phyloP scores from a whole-genome alignment of 1,140 invertebrate species.

The Ostrea edulis region DNA sequence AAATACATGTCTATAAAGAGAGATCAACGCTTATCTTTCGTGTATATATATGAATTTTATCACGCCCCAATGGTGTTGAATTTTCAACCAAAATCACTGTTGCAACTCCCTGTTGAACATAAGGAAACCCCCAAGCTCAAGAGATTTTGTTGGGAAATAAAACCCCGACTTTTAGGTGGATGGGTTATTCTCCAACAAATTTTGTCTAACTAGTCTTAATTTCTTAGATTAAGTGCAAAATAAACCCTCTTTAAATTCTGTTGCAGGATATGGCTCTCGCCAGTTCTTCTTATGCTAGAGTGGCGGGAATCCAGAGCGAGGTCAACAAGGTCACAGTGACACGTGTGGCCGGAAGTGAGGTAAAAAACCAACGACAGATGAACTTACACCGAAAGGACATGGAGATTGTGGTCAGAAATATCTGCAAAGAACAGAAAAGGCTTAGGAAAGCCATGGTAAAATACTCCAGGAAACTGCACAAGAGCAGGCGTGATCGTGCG shows the following conservation, averaged over 20 bases:
- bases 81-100: no score
- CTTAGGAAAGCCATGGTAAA: constrained; percentile 57
- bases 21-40: no score
- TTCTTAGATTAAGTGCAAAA: no score
- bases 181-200: no score
- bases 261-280: constrained; percentile 60
- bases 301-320: constrained; percentile 66
- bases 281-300: constrained; percentile 62
- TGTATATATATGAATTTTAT: no score
- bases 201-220: no score
- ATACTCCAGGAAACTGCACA: constrained; percentile 57
- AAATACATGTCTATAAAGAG: no score
- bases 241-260: background rate
- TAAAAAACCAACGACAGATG: constrained; percentile 58
- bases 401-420: constrained; percentile 57
- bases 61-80: no score
- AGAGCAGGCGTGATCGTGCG: constrained; percentile 50
- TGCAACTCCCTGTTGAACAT: no score
- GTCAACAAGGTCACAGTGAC: constrained; percentile 65
- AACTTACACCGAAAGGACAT: constrained; percentile 63
- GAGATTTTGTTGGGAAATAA: no score
- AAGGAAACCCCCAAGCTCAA: no score
- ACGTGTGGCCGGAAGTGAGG: constrained; percentile 64
- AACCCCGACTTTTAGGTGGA: no score
- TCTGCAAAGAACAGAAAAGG: constrained; percentile 58